Evolutionary conservation across 2,888 invertebrate genomes (phyloP), one percentile per base, ranked within the genome.

Genomic region (Merodon equestris): DNA sequence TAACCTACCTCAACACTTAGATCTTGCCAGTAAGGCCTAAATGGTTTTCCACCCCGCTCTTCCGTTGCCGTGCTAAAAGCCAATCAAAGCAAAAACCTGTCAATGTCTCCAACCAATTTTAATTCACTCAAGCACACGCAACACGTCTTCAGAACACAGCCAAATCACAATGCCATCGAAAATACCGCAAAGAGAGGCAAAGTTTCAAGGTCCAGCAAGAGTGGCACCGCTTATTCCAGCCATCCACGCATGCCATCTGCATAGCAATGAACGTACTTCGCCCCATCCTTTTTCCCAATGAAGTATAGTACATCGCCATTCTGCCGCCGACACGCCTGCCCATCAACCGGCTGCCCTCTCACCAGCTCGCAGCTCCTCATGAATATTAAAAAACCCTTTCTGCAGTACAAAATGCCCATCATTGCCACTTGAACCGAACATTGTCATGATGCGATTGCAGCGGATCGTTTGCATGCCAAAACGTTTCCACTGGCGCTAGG

Each of bases 401-500:
- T 66, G 63, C 47, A 53, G 15, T 42, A 42, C 40, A 42, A 72
- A 77, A 61, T 57, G 58, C 17, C 18, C 54, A 61, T 14, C 60
- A 42, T 42, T 50, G 50, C 63, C 71, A 61, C 60, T 66, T 72
- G 42, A 61, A 57, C 36, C 45, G 53, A 61, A 51, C 61, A 58
- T 51, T 42, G 68, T 44, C 38, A 42, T 9, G 9, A 27, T 27
- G 27, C 27, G 27, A 18, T 17, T 18, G 9, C 18, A 19, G 3
- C 19, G 34, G 48, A 74, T 64, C 53, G 64, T 79, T 79, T 79
- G 79, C 79, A 79, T 79, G 79, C 79, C 79, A 70, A 70, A 74
- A 60, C 79, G 79, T 79, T 54, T 14, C 60, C 50, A 70, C 79
- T 79, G 79, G 79, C 79, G 79, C 79, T 79, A 74, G 74, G 79